Conservation (phyloP, 2,113 vertebrate species). For the Xenopus tropicalis region DNA sequence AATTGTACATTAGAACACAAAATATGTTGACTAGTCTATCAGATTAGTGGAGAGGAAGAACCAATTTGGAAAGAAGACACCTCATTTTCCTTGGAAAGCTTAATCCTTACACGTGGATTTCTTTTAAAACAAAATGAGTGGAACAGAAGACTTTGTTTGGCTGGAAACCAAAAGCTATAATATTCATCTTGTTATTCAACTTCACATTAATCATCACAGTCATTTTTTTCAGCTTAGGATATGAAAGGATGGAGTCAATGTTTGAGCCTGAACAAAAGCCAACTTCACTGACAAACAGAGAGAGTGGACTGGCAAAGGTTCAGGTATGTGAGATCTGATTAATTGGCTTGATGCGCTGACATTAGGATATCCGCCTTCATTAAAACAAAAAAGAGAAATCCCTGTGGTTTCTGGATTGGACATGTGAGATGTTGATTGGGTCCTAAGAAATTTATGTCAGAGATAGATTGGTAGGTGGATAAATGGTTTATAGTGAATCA, state of each 20-base stretch:
- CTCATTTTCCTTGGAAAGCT: slow-evolving; percentile 25
- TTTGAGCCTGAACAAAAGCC: slow-evolving; percentile 41
- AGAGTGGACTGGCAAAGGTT: slow-evolving; percentile 42
- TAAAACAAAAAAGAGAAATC: slow-evolving; percentile 38
- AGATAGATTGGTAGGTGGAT: slow-evolving; percentile 8
- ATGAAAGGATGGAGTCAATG: slow-evolving; percentile 43
- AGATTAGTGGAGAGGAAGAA: slow-evolving; percentile 7
- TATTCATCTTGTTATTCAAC: slow-evolving; percentile 44
- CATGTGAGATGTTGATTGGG: slow-evolving; percentile 15
- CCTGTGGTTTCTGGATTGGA: slow-evolving; percentile 30
- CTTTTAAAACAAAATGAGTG: slow-evolving; percentile 20
- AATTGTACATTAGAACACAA: background rate
- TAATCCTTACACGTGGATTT: slow-evolving; percentile 24
- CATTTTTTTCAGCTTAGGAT: slow-evolving; percentile 46
- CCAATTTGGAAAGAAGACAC: slow-evolving; percentile 30
- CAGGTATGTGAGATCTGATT: slow-evolving; percentile 44
- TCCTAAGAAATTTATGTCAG: slow-evolving; percentile 10
- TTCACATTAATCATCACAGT: slow-evolving; percentile 46
- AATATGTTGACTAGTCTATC: background rate
- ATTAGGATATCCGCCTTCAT: slow-evolving; percentile 45
- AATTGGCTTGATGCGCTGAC: slow-evolving; percentile 42
- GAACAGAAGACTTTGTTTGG: slow-evolving; percentile 36
- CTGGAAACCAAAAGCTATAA: slow-evolving; percentile 36
- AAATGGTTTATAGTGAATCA: background rate
- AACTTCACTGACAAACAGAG: slow-evolving; percentile 42